A percentile compares a stretch with the other conserved stretches of the same genome.
Conservation (phyloP, 2,888 invertebrate genomes). For the Fragum whitleyi region DNA sequence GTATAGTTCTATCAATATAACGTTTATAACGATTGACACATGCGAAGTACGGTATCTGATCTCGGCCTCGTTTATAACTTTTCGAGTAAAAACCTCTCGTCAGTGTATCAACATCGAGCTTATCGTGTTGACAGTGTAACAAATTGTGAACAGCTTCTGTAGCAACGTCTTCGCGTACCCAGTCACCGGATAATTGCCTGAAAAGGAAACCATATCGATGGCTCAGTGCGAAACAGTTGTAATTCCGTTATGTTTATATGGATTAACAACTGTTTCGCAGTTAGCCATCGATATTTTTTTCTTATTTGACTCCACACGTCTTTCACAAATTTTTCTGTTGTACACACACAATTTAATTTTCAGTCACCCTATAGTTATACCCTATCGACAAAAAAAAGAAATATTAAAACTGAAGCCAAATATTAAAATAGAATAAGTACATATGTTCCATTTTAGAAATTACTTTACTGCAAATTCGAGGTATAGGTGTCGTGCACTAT, state of each 20-base stretch:
- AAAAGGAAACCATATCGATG: background rate
- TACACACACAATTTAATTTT: too few relatives aligned
- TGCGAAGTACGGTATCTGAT: background rate
- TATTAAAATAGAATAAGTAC: too few relatives aligned
- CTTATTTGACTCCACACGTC: too few relatives aligned
- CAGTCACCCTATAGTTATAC: too few relatives aligned
- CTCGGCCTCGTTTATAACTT: background rate
- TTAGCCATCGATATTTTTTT: too few relatives aligned
- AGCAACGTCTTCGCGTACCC: background rate
- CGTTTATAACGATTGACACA: background rate
- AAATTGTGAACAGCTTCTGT: constrained; percentile 26
- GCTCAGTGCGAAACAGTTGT: too few relatives aligned
- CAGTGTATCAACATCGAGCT: constrained; percentile 42
- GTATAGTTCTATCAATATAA: background rate
- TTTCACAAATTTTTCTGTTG: too few relatives aligned
- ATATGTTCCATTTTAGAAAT: too few relatives aligned
- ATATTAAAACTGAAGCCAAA: too few relatives aligned
- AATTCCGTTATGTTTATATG: background rate
- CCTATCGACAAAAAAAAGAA: too few relatives aligned
- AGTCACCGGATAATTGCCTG: background rate
- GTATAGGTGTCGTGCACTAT: too few relatives aligned
- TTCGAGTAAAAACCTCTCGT: background rate
- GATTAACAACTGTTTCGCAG: background rate
- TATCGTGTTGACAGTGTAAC: constrained; percentile 36
- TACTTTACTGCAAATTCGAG: too few relatives aligned